A percentile compares a stretch with the other conserved stretches of the same genome.
These are phyloP conservation scores for Pao palembangensis DNA, from an alignment of 2,113 vertebrate species.

Conservation along the genomic window DNA sequence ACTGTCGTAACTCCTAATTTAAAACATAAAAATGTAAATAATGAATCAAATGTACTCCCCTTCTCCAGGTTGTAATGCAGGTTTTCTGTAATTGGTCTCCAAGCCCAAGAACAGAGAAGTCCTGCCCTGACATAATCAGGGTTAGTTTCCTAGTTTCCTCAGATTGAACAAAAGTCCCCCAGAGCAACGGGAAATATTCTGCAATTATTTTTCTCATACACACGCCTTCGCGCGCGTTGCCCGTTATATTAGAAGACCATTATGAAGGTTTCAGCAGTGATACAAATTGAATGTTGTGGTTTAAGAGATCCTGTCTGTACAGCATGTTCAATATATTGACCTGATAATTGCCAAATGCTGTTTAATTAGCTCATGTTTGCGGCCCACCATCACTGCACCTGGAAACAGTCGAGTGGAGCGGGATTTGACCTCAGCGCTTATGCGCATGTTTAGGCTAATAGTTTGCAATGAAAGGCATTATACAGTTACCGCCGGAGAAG, in stretches of 20 bases:
- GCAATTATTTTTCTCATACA: not conserved
- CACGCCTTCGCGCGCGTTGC: not conserved
- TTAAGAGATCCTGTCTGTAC: not conserved
- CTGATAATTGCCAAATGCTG: not conserved
- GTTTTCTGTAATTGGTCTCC: not conserved
- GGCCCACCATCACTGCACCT: conserved; percentile 3
- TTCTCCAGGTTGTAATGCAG: not conserved
- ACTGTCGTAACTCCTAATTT: not conserved
- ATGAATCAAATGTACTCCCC: too few species aligned
- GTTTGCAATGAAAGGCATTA: conserved; percentile 23
- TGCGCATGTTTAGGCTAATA: conserved; percentile 16
- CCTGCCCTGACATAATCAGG: not conserved
- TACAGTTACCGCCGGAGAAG: conserved; percentile 8
- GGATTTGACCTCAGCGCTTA: conserved; percentile 26
- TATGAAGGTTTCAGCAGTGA: not conserved
- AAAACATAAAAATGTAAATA: not conserved
- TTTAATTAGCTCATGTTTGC: not conserved
- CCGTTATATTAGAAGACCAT: not conserved
- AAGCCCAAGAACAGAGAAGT: not conserved
- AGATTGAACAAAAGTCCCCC: not conserved
- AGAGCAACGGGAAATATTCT: not conserved
- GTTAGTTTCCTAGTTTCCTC: not conserved
- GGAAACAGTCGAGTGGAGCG: conserved; percentile 22
- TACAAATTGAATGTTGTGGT: not conserved
- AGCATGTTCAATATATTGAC: not conserved